Percentiles rank a stretch among this genome's conserved stretches.
Conservation (phyloP, 1,140 invertebrate species). For the Campodea augens region DNA sequence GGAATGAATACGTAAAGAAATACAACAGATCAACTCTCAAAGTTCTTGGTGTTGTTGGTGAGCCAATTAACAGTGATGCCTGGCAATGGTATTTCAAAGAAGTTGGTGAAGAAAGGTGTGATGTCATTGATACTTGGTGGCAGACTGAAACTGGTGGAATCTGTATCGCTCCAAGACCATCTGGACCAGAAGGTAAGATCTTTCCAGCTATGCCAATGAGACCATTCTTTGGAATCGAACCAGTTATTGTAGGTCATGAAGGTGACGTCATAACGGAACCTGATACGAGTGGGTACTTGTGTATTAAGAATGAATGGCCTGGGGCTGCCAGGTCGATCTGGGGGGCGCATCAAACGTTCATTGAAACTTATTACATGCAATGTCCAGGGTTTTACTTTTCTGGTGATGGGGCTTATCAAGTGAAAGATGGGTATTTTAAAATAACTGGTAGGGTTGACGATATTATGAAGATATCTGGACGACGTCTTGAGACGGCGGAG, state of each 20-base stretch:
- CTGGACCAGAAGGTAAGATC: slow-evolving; percentile 10
- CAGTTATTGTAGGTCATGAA: slow-evolving; percentile 7
- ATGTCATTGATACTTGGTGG: slow-evolving; percentile 47
- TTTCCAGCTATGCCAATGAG: slow-evolving; percentile 14
- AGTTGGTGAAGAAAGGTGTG: slow-evolving; percentile 28
- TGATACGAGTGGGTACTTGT: background rate
- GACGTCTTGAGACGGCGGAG: slow-evolving; percentile 43
- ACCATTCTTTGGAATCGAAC: slow-evolving; percentile 14
- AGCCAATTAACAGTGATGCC: slow-evolving; percentile 35
- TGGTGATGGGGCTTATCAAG: slow-evolving; percentile 35
- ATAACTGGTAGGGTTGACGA: slow-evolving; percentile 46
- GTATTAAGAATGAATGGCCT: slow-evolving; percentile 37
- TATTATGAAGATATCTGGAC: slow-evolving; percentile 44
- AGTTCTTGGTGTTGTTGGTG: slow-evolving; percentile 33
- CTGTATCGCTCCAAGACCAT: slow-evolving; percentile 12
- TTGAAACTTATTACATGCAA: slow-evolving; percentile 38
- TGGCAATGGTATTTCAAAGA: slow-evolving; percentile 34
- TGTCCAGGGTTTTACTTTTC: slow-evolving; percentile 40
- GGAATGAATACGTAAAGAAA: slow-evolving; percentile 25
- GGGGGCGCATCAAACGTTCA: slow-evolving; percentile 35
- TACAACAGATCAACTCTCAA: slow-evolving; percentile 28
- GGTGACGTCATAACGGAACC: too few relatives aligned
- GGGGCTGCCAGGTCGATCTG: slow-evolving; percentile 39
- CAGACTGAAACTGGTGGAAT: slow-evolving; percentile 28
- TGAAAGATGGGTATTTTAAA: slow-evolving; percentile 41